Evolutionary conservation across 2,888 invertebrate genomes (phyloP).

Genomic region (Chrysodeixis includens): DNA sequence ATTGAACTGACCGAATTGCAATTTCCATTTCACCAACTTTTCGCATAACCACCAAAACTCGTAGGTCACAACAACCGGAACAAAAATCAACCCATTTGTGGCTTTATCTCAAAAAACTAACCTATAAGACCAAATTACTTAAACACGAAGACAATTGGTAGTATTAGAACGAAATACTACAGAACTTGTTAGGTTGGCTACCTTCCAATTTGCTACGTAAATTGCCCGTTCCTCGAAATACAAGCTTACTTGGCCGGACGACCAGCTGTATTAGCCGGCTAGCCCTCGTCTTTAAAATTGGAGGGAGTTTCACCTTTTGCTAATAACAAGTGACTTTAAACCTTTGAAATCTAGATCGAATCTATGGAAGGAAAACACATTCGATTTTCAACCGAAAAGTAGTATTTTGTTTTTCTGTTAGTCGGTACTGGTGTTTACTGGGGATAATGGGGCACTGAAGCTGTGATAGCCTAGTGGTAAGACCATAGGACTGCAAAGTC

Average conservation of each 20-base stretch:
- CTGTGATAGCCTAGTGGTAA: too few relatives aligned
- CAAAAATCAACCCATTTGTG: not conserved
- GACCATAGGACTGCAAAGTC: too few relatives aligned
- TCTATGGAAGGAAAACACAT: not conserved
- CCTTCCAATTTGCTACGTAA: slow-evolving; percentile 64
- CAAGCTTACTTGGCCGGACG: slow-evolving; percentile 38
- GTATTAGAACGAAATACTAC: slow-evolving; percentile 47
- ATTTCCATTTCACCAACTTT: not conserved
- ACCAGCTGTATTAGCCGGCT: slow-evolving; percentile 27
- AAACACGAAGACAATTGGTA: slow-evolving; percentile 56
- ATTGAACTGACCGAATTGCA: too few relatives aligned
- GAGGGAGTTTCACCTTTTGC: slow-evolving; percentile 1
- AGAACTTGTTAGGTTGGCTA: slow-evolving; percentile 71
- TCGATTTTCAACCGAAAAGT: not conserved
- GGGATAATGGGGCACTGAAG: too few relatives aligned
- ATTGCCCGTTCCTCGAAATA: slow-evolving; percentile 51
- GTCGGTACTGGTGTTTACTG: not conserved
- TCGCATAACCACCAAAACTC: not conserved
- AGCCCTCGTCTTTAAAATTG: slow-evolving; percentile 29
- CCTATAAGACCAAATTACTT: slow-evolving; percentile 37
- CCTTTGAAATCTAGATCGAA: slow-evolving; percentile 5
- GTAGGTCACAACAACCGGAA: too few relatives aligned
- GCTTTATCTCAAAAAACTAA: slow-evolving; percentile 27
- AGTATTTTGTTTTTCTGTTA: not conserved
- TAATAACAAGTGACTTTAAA: not conserved